Percentiles rank a stretch among this genome's conserved stretches.
Conservation (phyloP, 2,113 vertebrate species). For the Laticauda laticaudata region DNA sequence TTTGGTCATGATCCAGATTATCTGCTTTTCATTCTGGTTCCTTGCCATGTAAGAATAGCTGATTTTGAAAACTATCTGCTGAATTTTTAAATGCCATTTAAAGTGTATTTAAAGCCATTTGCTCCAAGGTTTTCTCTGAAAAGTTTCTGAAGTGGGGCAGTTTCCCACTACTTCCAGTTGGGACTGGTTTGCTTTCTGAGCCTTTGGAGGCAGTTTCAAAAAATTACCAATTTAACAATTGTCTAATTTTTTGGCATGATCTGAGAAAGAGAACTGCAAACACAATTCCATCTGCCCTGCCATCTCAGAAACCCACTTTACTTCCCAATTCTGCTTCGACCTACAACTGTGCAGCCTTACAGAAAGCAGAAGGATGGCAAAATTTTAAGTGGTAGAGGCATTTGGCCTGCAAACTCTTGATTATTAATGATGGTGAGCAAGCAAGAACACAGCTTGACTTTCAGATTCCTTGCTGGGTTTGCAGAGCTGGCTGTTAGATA, state of each 20-base stretch:
- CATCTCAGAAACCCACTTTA: background rate
- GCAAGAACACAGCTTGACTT: constrained; percentile 37
- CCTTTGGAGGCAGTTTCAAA: background rate
- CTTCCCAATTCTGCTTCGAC: constrained; percentile 9
- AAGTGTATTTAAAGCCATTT: background rate
- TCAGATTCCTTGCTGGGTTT: constrained; percentile 36
- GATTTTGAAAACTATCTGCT: background rate
- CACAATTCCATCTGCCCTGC: constrained; percentile 20
- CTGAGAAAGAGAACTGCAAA: background rate
- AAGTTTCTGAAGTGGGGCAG: background rate
- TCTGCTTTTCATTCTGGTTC: background rate
- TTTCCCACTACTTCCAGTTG: background rate
- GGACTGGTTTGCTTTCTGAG: background rate
- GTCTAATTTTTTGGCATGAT: background rate
- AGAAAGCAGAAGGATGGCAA: constrained; percentile 27
- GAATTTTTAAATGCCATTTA: background rate
- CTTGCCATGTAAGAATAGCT: background rate
- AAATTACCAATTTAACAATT: background rate
- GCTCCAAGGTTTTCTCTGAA: background rate
- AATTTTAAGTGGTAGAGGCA: constrained; percentile 19
- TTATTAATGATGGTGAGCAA: constrained; percentile 40
- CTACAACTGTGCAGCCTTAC: constrained; percentile 20
- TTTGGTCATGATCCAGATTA: background rate
- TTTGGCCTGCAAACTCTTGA: constrained; percentile 28
- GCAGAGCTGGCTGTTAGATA: constrained; percentile 29